Percentiles rank a stretch among this genome's conserved stretches.
phyloP scores from a whole-genome alignment of 2,113 vertebrate species.

The Theropithecus gelada region DNA sequence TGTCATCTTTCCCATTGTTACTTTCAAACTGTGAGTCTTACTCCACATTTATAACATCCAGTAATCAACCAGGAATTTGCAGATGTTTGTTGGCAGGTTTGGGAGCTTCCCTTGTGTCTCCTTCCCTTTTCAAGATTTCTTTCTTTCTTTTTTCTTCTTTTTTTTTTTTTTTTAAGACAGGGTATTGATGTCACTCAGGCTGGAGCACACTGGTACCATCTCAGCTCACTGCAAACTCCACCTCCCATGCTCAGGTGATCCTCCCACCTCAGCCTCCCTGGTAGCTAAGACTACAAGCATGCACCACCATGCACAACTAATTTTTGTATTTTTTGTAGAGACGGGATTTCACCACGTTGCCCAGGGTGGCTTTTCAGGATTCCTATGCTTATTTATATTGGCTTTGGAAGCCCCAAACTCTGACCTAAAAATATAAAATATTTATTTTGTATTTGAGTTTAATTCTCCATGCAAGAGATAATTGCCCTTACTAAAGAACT shows the following conservation, averaged over 20 bases:
- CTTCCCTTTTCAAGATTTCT: neutral
- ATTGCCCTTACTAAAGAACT: neutral
- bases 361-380: neutral
- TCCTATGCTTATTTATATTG: neutral
- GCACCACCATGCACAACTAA: no score
- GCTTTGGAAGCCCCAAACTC: neutral
- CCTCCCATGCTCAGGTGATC: no score
- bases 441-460: neutral
- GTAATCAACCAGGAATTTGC: neutral
- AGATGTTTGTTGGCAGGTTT: neutral
- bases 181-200: no score
- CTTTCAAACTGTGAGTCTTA: neutral
- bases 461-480: neutral
- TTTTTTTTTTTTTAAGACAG: no score
- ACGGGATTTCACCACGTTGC: no score
- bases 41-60: neutral
- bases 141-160: no score
- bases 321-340: no score
- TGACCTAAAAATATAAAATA: neutral
- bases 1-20: neutral
- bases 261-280: no score
- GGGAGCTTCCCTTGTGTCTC: neutral
- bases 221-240: no score
- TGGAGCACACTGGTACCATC: no score
- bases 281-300: no score